A percentile compares a stretch with the other conserved stretches of the same genome.
Conservation (phyloP, 2,888 invertebrate species). For the Xestia c-nigrum region DNA sequence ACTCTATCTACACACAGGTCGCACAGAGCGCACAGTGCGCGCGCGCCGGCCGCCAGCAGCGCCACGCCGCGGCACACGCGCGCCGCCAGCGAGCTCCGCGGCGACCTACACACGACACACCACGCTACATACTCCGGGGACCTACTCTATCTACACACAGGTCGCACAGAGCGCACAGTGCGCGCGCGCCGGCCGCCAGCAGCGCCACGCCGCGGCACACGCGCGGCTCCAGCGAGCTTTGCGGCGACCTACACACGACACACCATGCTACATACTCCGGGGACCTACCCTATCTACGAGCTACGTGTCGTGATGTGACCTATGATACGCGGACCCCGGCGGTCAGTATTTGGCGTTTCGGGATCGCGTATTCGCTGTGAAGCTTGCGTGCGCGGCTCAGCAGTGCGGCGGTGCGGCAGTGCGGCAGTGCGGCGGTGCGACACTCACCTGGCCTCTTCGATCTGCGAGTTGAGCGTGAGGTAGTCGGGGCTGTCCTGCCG, state of each 20-base stretch:
- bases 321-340: not conserved
- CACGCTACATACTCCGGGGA: no score
- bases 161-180: slow-evolving; percentile 38
- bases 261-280: no score
- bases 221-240: slow-evolving; percentile 39
- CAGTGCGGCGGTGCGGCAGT: slow-evolving; percentile 36
- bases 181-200: slow-evolving; percentile 49
- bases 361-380: not conserved
- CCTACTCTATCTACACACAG: slow-evolving; percentile 1
- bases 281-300: not conserved
- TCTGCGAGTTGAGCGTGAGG: slow-evolving; percentile 93
- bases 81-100: slow-evolving; percentile 40
- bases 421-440: slow-evolving; percentile 60
- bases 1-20: slow-evolving; percentile 6
- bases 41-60: slow-evolving; percentile 44
- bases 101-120: slow-evolving; percentile 27
- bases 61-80: slow-evolving; percentile 41
- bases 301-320: no score
- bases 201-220: slow-evolving; percentile 39
- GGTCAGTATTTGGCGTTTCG: no score
- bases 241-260: slow-evolving; percentile 30
- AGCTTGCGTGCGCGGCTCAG: slow-evolving; percentile 45
- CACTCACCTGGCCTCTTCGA: slow-evolving; percentile 93
- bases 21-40: slow-evolving; percentile 45
- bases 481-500: slow-evolving; percentile 92